A percentile compares a stretch with the other conserved stretches of the same genome.
Conservation (phyloP, 2,113 vertebrate species). For the Polypterus bichir region DNA sequence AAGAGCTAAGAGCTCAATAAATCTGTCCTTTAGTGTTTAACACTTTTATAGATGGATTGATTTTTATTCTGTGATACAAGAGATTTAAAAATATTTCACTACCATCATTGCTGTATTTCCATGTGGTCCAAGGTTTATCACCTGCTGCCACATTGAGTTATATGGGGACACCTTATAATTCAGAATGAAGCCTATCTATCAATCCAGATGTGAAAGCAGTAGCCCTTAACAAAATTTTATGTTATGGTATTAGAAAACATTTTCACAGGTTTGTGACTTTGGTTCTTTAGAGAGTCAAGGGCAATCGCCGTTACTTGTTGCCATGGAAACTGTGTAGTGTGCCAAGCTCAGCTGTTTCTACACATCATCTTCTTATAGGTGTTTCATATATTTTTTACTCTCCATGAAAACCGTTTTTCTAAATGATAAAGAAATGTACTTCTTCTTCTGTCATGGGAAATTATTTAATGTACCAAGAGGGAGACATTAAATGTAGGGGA, state of each 20-base stretch:
- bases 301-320: slow-evolving; percentile 26
- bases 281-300: slow-evolving; percentile 17
- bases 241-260: slow-evolving; percentile 9
- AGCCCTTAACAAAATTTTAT: slow-evolving; percentile 17
- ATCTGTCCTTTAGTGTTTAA: too few species aligned
- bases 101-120: neutral
- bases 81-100: too few species aligned
- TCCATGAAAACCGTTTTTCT: slow-evolving; percentile 18
- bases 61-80: too few species aligned
- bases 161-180: slow-evolving; percentile 19
- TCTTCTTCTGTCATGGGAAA: neutral
- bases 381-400: neutral
- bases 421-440: slow-evolving; percentile 13
- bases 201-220: slow-evolving; percentile 12
- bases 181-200: slow-evolving; percentile 12
- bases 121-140: slow-evolving; percentile 27
- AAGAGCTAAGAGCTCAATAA: too few species aligned
- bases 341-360: slow-evolving; percentile 26
- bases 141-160: slow-evolving; percentile 21
- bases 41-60: too few species aligned
- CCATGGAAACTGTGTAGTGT: slow-evolving; percentile 29
- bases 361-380: slow-evolving; percentile 3
- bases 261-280: slow-evolving; percentile 21
- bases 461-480: too few species aligned
- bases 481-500: too few species aligned